Evolutionary conservation across 1,140 invertebrate genomes (phyloP).

Genomic region (Coptotermes formosanus): DNA sequence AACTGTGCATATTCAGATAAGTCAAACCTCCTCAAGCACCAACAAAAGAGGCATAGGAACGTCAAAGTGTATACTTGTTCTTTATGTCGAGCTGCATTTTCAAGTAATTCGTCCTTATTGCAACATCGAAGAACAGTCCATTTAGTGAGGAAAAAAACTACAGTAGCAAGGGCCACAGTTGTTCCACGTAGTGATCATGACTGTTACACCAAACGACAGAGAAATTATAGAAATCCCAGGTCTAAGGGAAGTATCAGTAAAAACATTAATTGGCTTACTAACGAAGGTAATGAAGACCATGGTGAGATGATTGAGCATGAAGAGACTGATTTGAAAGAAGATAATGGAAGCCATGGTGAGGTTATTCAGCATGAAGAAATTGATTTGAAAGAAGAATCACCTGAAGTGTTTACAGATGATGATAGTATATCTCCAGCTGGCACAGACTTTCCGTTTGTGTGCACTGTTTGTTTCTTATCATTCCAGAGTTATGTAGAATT

Average conservation of each 20-base stretch:
- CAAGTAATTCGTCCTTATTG: background rate
- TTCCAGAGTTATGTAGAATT: no score
- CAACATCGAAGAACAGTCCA: background rate
- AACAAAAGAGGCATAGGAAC: background rate
- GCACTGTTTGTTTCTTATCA: no score
- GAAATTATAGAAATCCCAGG: background rate
- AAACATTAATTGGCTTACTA: background rate
- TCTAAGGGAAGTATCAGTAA: background rate
- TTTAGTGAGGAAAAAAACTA: background rate
- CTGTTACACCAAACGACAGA: background rate
- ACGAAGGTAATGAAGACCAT: background rate
- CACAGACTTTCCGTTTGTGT: no score
- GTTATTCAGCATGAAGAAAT: background rate
- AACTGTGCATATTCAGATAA: background rate
- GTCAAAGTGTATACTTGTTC: background rate
- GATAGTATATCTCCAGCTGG: no score
- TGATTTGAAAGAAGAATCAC: background rate
- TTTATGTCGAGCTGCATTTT: background rate
- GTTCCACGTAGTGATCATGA: background rate
- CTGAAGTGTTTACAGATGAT: background rate
- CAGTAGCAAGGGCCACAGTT: background rate
- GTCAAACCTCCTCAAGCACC: background rate
- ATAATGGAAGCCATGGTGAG: background rate
- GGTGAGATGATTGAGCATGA: background rate
- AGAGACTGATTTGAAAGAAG: background rate